Conservation (phyloP, 1,140 invertebrate species). For the Dendroctonus ponderosae region DNA sequence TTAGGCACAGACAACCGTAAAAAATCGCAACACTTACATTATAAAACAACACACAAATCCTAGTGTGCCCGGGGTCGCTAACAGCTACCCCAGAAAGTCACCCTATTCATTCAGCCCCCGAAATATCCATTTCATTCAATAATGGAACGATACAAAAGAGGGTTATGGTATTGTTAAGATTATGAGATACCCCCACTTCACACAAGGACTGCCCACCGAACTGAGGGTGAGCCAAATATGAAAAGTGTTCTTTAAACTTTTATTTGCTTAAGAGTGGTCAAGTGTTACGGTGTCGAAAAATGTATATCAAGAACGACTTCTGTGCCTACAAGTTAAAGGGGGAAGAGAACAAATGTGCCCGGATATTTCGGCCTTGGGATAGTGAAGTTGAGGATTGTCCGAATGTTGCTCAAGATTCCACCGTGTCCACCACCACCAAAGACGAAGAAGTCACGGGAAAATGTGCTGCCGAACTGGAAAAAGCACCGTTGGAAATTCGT, state of each 20-base stretch:
- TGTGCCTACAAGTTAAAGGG: too few relatives aligned
- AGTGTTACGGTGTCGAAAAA: conserved; percentile 29
- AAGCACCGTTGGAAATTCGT: background rate
- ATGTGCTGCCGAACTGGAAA: background rate
- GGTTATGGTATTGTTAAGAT: conserved; percentile 46
- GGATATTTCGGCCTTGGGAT: conserved; percentile 50
- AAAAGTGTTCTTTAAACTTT: conserved; percentile 40
- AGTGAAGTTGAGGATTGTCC: conserved; percentile 38
- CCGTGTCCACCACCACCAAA: conserved; percentile 56
- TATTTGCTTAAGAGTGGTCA: conserved; percentile 43
- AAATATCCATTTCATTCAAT: conserved; percentile 48
- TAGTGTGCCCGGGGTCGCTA: conserved; percentile 16
- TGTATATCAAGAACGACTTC: conserved; percentile 25
- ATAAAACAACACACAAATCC: conserved; percentile 31
- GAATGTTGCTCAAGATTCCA: conserved; percentile 53
- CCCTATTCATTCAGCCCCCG: conserved; percentile 38
- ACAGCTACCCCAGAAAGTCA: conserved; percentile 37
- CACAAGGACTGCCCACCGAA: conserved; percentile 43
- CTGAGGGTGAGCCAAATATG: conserved; percentile 41
- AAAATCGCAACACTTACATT: conserved; percentile 45
- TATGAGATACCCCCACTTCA: conserved; percentile 45
- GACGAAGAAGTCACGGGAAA: conserved; percentile 18
- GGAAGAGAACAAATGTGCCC: conserved; percentile 10
- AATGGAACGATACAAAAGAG: conserved; percentile 42
- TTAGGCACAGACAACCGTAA: conserved; percentile 49